Percentiles rank a stretch among this genome's conserved stretches.
Evolutionary conservation across 2,888 invertebrate species (phyloP).

Genomic region (Dolomedes plantarius): DNA sequence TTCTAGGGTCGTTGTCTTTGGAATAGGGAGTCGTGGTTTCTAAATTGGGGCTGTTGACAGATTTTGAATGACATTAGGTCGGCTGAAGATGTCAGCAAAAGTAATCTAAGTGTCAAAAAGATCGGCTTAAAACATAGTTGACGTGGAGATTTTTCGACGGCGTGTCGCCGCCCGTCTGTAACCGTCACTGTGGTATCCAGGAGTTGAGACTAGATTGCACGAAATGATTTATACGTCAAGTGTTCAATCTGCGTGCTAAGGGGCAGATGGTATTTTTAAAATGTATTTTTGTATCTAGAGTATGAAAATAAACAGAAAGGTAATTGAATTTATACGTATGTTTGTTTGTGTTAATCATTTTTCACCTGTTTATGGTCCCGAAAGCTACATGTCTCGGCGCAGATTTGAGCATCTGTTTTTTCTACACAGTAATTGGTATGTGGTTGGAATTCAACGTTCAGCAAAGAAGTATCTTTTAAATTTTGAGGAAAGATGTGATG

Average conservation of each 20-base stretch:
- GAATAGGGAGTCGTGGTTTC: neutral
- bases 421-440: too few relatives aligned
- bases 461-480: too few relatives aligned
- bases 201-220: neutral
- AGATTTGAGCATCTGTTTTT: too few relatives aligned
- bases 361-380: too few relatives aligned
- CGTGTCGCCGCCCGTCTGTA: constrained; percentile 27
- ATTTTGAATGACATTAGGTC: constrained; percentile 27
- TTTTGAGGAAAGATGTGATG: too few relatives aligned
- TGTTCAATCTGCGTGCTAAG: neutral
- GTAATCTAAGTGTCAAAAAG: constrained; percentile 18
- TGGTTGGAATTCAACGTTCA: too few relatives aligned
- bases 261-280: neutral
- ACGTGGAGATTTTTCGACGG: neutral
- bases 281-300: neutral
- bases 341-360: neutral
- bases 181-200: neutral
- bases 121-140: constrained; percentile 2
- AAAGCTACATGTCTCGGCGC: too few relatives aligned
- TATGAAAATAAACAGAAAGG: too few relatives aligned
- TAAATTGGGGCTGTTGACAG: constrained; percentile 19
- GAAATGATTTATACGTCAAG: neutral
- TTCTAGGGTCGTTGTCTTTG: constrained; percentile 19
- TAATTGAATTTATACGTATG: neutral
- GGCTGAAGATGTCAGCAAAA: neutral